Evolutionary conservation across 2,888 invertebrate species (phyloP).

Genomic region (Cyclophora punctaria): DNA sequence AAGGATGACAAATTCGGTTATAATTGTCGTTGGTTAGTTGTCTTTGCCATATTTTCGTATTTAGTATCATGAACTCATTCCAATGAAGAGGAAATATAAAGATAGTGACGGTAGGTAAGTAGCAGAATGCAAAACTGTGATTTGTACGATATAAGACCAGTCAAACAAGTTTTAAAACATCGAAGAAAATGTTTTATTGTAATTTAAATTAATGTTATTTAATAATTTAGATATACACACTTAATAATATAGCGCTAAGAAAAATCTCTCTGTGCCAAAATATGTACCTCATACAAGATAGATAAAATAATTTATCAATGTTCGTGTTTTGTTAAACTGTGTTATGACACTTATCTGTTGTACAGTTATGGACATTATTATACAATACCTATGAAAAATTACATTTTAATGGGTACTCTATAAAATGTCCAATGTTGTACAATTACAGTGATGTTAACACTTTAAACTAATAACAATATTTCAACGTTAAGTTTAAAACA

Average conservation of each 20-base stretch:
- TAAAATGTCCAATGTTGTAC: not conserved
- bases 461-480: no score
- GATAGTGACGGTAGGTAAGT: conserved; percentile 66
- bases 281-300: conserved; percentile 83
- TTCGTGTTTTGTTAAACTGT: conserved; percentile 40
- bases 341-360: not conserved
- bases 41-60: conserved; percentile 60
- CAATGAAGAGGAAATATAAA: conserved; percentile 56
- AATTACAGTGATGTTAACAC: conserved; percentile 5
- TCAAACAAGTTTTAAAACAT: conserved; percentile 74
- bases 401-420: no score
- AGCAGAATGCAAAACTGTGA: conserved; percentile 73
- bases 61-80: conserved; percentile 60
- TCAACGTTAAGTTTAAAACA: no score
- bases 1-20: conserved; percentile 1
- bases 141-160: conserved; percentile 73
- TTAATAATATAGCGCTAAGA: conserved; percentile 61
- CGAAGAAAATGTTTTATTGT: conserved; percentile 70
- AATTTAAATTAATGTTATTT: conserved; percentile 53
- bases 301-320: conserved; percentile 60
- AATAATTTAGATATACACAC: conserved; percentile 58
- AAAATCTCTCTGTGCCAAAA: conserved; percentile 87
- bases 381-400: no score
- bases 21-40: conserved; percentile 16
- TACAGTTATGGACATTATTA: no score